These are phyloP conservation scores for Drosophila falleni DNA, from an alignment of 2,888 invertebrate species.

Conservation along the genomic window DNA sequence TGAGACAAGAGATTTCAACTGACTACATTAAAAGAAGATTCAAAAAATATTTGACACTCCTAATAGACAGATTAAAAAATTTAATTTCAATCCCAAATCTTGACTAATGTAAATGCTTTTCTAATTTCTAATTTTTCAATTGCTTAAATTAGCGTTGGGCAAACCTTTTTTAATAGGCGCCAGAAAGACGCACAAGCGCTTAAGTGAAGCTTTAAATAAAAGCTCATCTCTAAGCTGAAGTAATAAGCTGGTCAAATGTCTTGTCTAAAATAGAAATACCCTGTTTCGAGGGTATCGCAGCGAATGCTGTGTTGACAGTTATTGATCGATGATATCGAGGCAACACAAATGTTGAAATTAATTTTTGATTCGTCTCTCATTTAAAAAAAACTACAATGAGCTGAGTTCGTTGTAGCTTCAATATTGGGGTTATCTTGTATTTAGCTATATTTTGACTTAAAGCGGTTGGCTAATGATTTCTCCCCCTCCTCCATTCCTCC, in stretches of 20 bases:
- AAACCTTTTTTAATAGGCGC: no score
- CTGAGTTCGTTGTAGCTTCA: conserved; percentile 39
- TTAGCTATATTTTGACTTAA: conserved; percentile 67
- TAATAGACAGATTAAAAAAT: no score
- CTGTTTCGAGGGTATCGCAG: neutral
- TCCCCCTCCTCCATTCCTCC: neutral
- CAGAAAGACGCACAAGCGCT: no score
- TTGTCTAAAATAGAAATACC: conserved; percentile 11
- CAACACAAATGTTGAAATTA: conserved; percentile 75
- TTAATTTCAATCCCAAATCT: no score
- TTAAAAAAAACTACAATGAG: conserved; percentile 31
- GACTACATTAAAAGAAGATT: no score
- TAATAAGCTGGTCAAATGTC: neutral
- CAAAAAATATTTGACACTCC: no score
- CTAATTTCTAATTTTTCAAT: no score
- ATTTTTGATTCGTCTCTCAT: conserved; percentile 52
- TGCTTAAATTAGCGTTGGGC: no score
- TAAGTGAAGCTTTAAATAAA: no score
- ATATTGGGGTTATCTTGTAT: conserved; percentile 66
- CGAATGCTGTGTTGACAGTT: conserved; percentile 72
- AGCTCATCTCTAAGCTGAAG: no score
- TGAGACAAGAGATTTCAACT: no score
- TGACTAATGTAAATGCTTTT: no score
- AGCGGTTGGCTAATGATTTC: conserved; percentile 2
- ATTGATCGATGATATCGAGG: conserved; percentile 75